Base-by-base conservation (phyloP, 1,140 invertebrate species). In the Metaphire vulgaris region DNA sequence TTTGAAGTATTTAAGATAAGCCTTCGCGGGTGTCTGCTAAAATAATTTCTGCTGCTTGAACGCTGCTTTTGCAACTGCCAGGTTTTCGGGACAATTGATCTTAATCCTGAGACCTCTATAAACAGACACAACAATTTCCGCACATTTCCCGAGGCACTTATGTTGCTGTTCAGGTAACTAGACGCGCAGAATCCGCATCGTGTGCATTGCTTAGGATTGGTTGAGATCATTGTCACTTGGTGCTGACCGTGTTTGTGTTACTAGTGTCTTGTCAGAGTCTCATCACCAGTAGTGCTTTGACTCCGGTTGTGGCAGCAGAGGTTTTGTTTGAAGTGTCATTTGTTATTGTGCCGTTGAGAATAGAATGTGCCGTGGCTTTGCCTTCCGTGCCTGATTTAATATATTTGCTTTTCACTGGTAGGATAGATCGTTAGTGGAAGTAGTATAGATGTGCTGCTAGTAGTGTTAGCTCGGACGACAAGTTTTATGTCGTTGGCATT, bases 51-150 rank as follows among this genome's bases (percentile, higher is more conserved):
- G 41, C 41, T 21, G 21, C 41, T 56, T 21, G 6, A 12, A 21
- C 6, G 21, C 6, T 21, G 21, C 6, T 56, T 21, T 56, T 6
- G 6, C 41, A 56, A 6, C 67, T 73, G 32, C 34, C 75, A 85
- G 83, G 81, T 87, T 30, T 87, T 87, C 91, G 97, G 97, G 88
- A 99, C 98, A 90, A 98, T 99, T 89, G 90, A 90, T 84, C 91
- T 99, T 88, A 82, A 83, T 56, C 90, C 95, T 79, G 91, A 92
- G 80, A 91, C 91, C 83, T 90, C 93, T 84, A 97, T 99, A 87
- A 98, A 92, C 88, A 91, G 97, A 86, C 97, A 99, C 90, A 99
- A 99, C 90, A 99, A 99, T 91, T 99, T 99, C 90, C 90, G 94
- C 88, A 95, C 93, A 88, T 99, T 99, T 89, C 91, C 95, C 87